These are phyloP conservation scores for Malacosoma neustria DNA, from an alignment of 2,888 invertebrate species.

Conservation along the genomic window DNA sequence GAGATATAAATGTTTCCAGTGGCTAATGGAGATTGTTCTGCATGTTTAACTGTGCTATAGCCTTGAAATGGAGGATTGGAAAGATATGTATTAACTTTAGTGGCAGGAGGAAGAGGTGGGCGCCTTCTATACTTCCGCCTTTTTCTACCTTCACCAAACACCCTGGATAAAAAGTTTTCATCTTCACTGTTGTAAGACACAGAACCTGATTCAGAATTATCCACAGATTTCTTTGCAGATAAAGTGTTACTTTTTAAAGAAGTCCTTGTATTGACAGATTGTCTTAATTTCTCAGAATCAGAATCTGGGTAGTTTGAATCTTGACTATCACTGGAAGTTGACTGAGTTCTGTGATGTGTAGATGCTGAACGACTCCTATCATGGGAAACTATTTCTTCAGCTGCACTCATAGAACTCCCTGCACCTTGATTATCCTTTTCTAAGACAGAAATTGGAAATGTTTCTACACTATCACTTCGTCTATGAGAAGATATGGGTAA, in stretches of 20 bases:
- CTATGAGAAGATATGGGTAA: conserved; percentile 11
- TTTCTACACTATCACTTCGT: conserved; percentile 52
- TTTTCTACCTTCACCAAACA: conserved; percentile 45
- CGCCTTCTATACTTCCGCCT: conserved; percentile 41
- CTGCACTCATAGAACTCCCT: conserved; percentile 29
- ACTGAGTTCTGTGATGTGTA: conserved; percentile 31
- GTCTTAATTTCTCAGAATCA: conserved; percentile 32
- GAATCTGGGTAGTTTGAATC: conserved; percentile 49
- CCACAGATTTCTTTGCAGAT: conserved; percentile 23
- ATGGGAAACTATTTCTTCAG: conserved; percentile 29
- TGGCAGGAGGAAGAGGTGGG: conserved; percentile 13
- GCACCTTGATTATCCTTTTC: conserved; percentile 23
- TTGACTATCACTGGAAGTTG: conserved; percentile 49
- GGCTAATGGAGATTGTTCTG: conserved; percentile 45
- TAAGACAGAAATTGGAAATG: conserved; percentile 32
- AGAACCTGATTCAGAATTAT: conserved; percentile 53
- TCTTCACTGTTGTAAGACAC: conserved; percentile 56
- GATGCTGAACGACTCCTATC: conserved; percentile 36
- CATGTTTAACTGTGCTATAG: conserved; percentile 43
- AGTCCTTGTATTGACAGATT: neutral
- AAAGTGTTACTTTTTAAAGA: conserved; percentile 8
- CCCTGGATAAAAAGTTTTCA: conserved; percentile 55
- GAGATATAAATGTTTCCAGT: conserved; percentile 58
- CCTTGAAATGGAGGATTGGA: conserved; percentile 35
- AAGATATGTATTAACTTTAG: conserved; percentile 22